Evolutionary conservation across 2,888 invertebrate genomes (phyloP).

Genomic region (Julus scandinavius): DNA sequence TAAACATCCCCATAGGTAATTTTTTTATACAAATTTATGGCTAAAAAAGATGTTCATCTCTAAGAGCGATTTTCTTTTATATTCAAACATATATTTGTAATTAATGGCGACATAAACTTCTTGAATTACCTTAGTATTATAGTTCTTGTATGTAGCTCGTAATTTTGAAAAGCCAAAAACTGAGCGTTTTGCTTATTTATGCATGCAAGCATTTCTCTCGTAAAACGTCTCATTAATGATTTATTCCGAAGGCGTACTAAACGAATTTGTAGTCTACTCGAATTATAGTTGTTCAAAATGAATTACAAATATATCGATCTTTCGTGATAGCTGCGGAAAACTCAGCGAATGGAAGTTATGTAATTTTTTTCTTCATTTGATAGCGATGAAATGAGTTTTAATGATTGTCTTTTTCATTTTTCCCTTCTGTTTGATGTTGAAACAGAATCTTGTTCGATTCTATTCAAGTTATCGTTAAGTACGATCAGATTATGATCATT

Average conservation of each 20-base stretch:
- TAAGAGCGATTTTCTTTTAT: not conserved
- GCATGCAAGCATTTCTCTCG: slow-evolving; percentile 17
- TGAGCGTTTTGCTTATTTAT: slow-evolving; percentile 11
- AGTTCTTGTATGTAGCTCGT: not conserved
- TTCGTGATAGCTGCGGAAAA: slow-evolving; percentile 19
- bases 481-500: not conserved
- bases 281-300: slow-evolving; percentile 44
- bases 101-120: not conserved
- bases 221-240: slow-evolving; percentile 29
- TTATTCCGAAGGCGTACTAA: slow-evolving; percentile 37
- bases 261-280: slow-evolving; percentile 41
- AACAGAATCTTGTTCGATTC: not conserved
- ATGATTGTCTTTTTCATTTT: slow-evolving; percentile 25
- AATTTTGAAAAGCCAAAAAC: not conserved
- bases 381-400: slow-evolving; percentile 11
- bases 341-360: slow-evolving; percentile 16
- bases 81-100: not conserved
- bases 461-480: slow-evolving; percentile 8
- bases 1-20: no score
- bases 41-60: not conserved
- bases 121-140: not conserved
- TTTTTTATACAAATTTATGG: no score
- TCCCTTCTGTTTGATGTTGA: not conserved
- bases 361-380: not conserved
- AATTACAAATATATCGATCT: slow-evolving; percentile 41